Evolutionary conservation across 2,797 vertebrate genomes (phyloP), one percentile per base, ranked within the genome.

Genomic region (Myotis findleyi): DNA sequence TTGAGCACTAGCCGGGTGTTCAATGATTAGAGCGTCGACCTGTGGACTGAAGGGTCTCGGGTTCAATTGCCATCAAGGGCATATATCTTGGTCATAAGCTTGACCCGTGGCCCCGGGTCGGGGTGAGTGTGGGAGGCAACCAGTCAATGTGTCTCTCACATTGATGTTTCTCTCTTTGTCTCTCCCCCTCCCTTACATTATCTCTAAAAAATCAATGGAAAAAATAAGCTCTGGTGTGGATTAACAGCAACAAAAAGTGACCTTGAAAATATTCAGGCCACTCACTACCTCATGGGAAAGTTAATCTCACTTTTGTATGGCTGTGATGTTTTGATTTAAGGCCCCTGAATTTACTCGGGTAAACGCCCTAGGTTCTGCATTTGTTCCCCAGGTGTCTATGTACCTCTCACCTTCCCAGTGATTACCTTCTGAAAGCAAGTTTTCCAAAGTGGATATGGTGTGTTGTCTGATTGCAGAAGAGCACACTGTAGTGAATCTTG

Each of bases 251-350:
- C 21, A 23, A 68, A 83, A 83, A 84, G 51, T 62, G 49, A 59
- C 79, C 55, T 93, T 89, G 59, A 95, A 55, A 69, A 41, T 73
- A 66, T 53, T 66, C 25, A 96, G 53, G 69, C 30, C 47, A 49
- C 62, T 55, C 20, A 62, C 62, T 86, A 33, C 33, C 25, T 88
- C 59, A 23, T 27, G 11, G 33, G 41, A 71, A 86, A 14, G 68
- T 21, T 86, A 18, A 79, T 30, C n/a, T 91, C 72, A 41, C 55
- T 93, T 55, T 87, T 73, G 36, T 73, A 7, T 86, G 14, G n/a
- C 47, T 55, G 36, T 38, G 47, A 7, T 47, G 14, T 55, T 86
- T 13, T 4, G 4, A 38, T 68, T 10, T 62, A 62, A 71, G 27
- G 69, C 55, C 27, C 72, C 69, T 59, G 80, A 85, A 77, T 55